These are phyloP conservation scores for Spilosoma lubricipeda DNA, from an alignment of 2,888 invertebrate species.

Conservation along the genomic window DNA sequence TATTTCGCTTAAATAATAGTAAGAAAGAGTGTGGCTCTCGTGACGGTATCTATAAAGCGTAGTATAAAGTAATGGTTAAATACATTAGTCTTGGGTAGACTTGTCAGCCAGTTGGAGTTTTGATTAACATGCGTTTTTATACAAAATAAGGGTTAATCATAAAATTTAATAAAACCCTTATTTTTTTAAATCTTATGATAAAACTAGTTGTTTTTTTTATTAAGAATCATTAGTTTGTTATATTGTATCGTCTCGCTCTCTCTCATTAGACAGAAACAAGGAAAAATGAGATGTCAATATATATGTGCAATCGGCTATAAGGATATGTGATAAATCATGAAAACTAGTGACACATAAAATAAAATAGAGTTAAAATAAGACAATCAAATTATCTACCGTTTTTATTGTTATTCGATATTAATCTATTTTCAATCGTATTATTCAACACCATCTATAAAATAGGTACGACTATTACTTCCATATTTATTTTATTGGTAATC, in stretches of 20 bases:
- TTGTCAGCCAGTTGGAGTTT: background rate
- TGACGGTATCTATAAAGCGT: background rate
- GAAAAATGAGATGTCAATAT: background rate
- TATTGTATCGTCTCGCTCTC: background rate
- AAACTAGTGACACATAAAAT: conserved; percentile 2
- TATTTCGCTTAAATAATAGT: background rate
- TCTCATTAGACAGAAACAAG: background rate
- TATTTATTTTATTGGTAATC: background rate
- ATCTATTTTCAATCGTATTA: background rate
- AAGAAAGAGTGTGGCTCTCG: background rate
- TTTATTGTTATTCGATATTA: background rate
- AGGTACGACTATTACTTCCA: background rate
- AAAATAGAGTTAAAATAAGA: background rate
- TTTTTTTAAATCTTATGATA: background rate
- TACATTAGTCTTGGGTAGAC: background rate
- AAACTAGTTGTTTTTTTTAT: background rate
- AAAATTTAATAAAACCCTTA: background rate
- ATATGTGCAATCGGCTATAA: background rate
- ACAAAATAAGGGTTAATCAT: background rate
- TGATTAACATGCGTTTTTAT: background rate
- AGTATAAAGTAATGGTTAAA: background rate
- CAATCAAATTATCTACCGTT: background rate
- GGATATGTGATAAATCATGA: background rate
- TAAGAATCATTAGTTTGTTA: background rate
- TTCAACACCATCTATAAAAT: background rate